phyloP scores from a whole-genome alignment of 1,140 invertebrate species.

The Dysdera silvatica region DNA sequence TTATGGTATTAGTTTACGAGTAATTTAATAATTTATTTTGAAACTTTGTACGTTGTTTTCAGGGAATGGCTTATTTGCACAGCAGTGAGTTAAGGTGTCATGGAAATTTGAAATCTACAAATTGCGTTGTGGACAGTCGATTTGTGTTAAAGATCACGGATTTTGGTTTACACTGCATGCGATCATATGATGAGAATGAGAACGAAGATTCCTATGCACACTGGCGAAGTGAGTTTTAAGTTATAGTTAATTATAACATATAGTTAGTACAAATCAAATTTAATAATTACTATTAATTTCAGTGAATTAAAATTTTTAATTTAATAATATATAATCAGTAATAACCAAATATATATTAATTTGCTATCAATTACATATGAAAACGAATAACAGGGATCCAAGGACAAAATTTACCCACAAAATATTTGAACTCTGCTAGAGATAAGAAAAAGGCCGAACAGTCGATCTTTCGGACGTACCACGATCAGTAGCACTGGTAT shows the following conservation, averaged over 20 bases:
- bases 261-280: neutral
- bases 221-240: conserved; percentile 51
- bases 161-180: conserved; percentile 82
- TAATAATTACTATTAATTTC: neutral
- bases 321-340: neutral
- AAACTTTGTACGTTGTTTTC: neutral
- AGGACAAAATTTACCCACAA: neutral
- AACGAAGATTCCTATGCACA: conserved; percentile 47
- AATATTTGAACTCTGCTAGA: no score
- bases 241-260: neutral
- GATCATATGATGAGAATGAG: conserved; percentile 50
- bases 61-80: conserved; percentile 86
- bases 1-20: no score
- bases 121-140: conserved; percentile 81
- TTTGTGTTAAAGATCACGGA: conserved; percentile 92
- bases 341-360: neutral
- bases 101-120: conserved; percentile 94
- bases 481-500: no score
- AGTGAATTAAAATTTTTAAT: neutral
- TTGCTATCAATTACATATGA: neutral
- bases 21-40: neutral
- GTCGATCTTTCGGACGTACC: no score
- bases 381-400: neutral
- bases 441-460: no score
- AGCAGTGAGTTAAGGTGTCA: conserved; percentile 75